Evolutionary conservation across 2,888 invertebrate species (phyloP).

Genomic region (Steinernema hermaphroditum): DNA sequence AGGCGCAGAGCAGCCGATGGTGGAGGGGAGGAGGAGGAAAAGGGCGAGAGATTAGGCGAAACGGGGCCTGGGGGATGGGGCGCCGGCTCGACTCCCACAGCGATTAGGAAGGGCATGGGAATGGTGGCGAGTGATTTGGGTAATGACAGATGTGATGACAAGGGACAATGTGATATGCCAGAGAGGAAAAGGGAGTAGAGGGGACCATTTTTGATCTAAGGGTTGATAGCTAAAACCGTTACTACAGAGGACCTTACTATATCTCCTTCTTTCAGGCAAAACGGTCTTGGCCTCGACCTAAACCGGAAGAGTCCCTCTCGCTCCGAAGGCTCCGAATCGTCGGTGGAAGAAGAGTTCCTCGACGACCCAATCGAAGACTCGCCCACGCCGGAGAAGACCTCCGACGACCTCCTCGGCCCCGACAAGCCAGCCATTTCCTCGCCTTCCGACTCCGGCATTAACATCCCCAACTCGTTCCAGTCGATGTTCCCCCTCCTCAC

Average conservation of each 20-base stretch:
- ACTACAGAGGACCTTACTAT: background rate
- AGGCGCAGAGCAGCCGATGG: background rate
- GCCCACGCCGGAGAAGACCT: background rate
- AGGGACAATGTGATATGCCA: no score
- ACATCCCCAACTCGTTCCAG: conserved; percentile 2
- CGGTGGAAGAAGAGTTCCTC: conserved; percentile 16
- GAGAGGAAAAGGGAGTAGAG: no score
- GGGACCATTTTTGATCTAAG: no score
- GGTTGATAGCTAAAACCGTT: no score
- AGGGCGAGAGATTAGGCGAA: no score
- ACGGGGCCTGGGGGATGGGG: no score
- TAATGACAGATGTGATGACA: no score
- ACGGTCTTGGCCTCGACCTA: background rate
- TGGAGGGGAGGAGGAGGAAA: no score
- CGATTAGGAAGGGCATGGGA: background rate
- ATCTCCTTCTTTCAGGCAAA: conserved; percentile 8
- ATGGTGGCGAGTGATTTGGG: background rate
- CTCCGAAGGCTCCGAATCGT: conserved; percentile 16
- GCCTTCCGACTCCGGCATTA: background rate
- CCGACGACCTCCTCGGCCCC: background rate
- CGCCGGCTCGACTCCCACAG: no score
- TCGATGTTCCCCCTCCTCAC: conserved; percentile 12
- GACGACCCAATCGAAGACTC: conserved; percentile 2
- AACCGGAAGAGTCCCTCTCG: conserved; percentile 4
- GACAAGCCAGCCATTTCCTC: background rate